Base-by-base conservation (phyloP, 2,113 vertebrate genomes). In the Centrocercus urophasianus region DNA sequence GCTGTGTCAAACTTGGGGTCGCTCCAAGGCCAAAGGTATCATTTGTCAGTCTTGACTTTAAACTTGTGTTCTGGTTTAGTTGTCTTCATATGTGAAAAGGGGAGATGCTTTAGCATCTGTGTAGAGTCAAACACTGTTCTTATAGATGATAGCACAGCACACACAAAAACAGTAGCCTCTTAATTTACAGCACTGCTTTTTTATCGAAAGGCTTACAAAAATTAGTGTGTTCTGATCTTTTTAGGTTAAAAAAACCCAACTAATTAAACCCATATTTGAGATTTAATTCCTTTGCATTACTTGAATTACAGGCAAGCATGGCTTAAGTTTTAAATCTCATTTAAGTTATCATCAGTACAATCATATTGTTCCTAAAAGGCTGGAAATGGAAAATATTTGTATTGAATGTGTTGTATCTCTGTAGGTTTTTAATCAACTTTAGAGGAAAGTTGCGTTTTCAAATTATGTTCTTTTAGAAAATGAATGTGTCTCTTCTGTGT, bases 21-120 rank as follows among this genome's bases (percentile, higher is more conserved):
- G 24, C 43, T 94, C 72, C 88, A 70, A 88, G 92, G 90, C 95
- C 88, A 70, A 42, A 66, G 30, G 27, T 82, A 73, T 87, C 34
- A 2, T 45, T 83, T 82, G 63, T 75, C 59, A 54, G 54, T 38
- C 71, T 69, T 87, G 40, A 34, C 38, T 77, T 78, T 9, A 57
- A 74, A 40, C 42, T 82, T 59, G 5, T 45, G 14, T 48, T 78
- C 52, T 65, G 5, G 17, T 65, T 65, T 59, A n/a, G 5, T 67
- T 64, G 50, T 50, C 34, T 70, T 86, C 73, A 67, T 7, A 20
- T 4, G 6, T n/a, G 18, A 24, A 30, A 24, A 36, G 67, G 15
- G 24, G 66, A 61, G 38, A 28, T 67, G 84, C 60, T 78, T 57
- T 75, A 85, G 66, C 52, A 73, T 47, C 67, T 38, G 1, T 30